These are phyloP conservation scores for Phyllostomus hastatus DNA, from an alignment of 2,113 vertebrate species.

Conservation along the genomic window DNA sequence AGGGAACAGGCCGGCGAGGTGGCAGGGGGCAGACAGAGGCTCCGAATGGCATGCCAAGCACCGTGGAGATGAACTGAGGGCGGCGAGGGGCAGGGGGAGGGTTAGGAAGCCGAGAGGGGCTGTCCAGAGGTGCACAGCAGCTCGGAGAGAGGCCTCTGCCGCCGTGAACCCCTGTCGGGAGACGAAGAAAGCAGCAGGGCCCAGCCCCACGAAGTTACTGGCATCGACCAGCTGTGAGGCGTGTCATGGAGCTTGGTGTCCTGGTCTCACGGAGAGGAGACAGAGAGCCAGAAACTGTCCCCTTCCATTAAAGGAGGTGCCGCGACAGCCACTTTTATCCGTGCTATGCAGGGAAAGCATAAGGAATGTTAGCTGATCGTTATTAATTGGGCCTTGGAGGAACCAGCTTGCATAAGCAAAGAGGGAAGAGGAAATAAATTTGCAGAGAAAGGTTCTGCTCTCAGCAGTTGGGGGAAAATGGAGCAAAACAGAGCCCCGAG, in stretches of 20 bases:
- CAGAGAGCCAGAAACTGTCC: background rate
- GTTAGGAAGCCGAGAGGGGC: background rate
- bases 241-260: background rate
- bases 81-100: background rate
- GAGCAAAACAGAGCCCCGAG: background rate
- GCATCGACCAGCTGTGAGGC: background rate
- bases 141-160: background rate
- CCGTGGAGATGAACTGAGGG: background rate
- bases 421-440: background rate
- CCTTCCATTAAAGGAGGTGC: background rate
- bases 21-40: background rate
- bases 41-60: background rate
- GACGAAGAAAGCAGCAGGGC: accelerated
- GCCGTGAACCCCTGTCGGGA: background rate
- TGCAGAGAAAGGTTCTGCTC: background rate
- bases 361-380: background rate
- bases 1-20: background rate
- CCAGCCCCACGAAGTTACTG: background rate
- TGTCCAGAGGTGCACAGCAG: background rate
- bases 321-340: background rate
- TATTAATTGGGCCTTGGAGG: slow-evolving; percentile 17
- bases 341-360: background rate
- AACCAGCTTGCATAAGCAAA: slow-evolving; percentile 28
- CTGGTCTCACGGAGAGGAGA: background rate
- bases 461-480: background rate